These are phyloP conservation scores for Drosophila malerkotliana DNA, from an alignment of 1,140 invertebrate genomes.

Conservation along the genomic window DNA sequence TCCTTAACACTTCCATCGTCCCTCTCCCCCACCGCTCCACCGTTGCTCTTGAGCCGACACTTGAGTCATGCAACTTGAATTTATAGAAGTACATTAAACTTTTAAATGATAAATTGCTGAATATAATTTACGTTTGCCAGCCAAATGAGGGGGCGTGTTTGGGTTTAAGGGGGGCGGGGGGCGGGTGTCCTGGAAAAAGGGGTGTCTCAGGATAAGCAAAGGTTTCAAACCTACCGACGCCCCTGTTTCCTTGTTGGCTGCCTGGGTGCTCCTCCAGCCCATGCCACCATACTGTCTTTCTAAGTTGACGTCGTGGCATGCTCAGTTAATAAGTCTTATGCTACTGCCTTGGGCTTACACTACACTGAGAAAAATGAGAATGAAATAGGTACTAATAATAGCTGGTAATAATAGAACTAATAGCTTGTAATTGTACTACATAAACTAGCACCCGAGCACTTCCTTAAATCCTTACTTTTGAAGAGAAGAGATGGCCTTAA, in stretches of 20 bases:
- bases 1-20: not conserved
- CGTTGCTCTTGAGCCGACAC: slow-evolving; percentile 23
- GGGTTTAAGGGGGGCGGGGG: too few species aligned
- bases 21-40: not conserved
- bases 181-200: slow-evolving; percentile 3
- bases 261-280: not conserved
- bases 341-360: slow-evolving; percentile 33
- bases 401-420: too few species aligned
- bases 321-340: slow-evolving; percentile 78
- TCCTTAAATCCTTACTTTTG: too few species aligned
- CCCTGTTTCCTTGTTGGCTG: not conserved
- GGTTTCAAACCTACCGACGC: not conserved
- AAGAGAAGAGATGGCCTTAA: too few species aligned
- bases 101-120: slow-evolving; percentile 82
- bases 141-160: slow-evolving; percentile 32
- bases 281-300: not conserved
- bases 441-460: too few species aligned
- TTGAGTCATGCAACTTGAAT: slow-evolving; percentile 77
- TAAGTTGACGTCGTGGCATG: slow-evolving; percentile 58
- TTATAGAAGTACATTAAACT: slow-evolving; percentile 82
- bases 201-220: slow-evolving; percentile 8
- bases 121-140: slow-evolving; percentile 75
- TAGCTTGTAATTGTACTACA: too few species aligned
- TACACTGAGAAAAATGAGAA: not conserved
- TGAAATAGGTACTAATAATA: too few species aligned